A percentile compares a stretch with the other conserved stretches of the same genome.
phyloP scores from a whole-genome alignment of 1,140 invertebrate genomes.

The Melanaphis sacchari region DNA sequence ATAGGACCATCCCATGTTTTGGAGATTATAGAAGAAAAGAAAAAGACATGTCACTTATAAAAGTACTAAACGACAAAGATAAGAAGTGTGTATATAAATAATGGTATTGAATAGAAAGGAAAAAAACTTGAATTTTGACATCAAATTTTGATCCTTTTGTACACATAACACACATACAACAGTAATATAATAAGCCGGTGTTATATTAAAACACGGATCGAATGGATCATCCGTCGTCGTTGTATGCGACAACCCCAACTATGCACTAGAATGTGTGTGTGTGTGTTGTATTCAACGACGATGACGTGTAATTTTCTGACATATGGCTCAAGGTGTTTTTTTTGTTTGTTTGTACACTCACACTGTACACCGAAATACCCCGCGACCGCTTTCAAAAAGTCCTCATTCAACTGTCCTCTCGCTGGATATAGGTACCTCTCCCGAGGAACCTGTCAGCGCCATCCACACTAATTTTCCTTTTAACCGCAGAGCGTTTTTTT shows the following conservation, averaged over 20 bases:
- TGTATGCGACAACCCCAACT: background rate
- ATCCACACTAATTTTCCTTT: slow-evolving; percentile 30
- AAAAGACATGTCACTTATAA: background rate
- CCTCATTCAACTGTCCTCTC: slow-evolving; percentile 30
- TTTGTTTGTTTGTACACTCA: background rate
- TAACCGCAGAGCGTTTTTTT: slow-evolving; percentile 12
- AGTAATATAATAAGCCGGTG: background rate
- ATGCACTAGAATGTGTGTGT: background rate
- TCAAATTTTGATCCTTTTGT: slow-evolving; percentile 19
- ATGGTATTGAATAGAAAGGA: background rate
- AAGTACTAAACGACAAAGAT: background rate
- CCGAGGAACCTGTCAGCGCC: slow-evolving; percentile 23
- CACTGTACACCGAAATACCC: background rate
- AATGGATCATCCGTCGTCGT: background rate
- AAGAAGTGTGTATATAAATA: background rate
- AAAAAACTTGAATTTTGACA: slow-evolving; percentile 14
- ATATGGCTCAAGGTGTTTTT: slow-evolving; percentile 19
- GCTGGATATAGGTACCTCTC: background rate
- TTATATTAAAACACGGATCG: slow-evolving; percentile 20
- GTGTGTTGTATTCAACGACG: background rate
- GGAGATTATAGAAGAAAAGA: background rate
- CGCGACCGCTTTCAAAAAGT: background rate
- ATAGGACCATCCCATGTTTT: background rate
- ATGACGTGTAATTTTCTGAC: slow-evolving; percentile 37
- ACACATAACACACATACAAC: background rate